Evolutionary conservation across 2,113 vertebrate species (phyloP).

Genomic region (Ptilorrhoa leucosticta): DNA sequence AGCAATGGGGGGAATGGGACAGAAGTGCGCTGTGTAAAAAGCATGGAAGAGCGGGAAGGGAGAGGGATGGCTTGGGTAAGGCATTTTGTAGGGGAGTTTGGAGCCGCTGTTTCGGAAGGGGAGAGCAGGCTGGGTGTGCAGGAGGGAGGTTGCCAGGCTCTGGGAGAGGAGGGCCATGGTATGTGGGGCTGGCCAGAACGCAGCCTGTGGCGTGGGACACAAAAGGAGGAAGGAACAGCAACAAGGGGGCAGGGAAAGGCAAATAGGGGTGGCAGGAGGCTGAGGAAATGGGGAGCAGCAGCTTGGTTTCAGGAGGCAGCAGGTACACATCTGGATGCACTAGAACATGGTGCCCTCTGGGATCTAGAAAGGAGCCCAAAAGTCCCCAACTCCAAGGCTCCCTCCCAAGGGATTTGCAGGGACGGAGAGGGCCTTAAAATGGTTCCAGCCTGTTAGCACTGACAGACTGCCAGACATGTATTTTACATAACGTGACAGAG

Average conservation of each 20-base stretch:
- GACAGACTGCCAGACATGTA: not conserved
- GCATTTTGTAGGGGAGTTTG: not conserved
- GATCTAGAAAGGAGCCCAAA: not conserved
- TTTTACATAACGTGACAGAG: not conserved
- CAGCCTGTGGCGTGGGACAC: not conserved
- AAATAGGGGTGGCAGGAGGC: not conserved
- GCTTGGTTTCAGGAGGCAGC: not conserved
- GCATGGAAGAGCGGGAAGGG: not conserved
- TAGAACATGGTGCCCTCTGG: fast-evolving
- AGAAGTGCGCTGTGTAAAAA: not conserved
- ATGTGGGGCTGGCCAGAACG: slow-evolving; percentile 18
- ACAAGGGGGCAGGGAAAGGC: not conserved
- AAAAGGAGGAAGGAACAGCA: slow-evolving; percentile 21
- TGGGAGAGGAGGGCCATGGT: not conserved
- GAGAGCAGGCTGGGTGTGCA: not conserved
- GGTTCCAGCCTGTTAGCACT: not conserved
- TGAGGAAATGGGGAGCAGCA: not conserved
- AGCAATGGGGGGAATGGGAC: not conserved
- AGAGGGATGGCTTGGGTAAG: not conserved
- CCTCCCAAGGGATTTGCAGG: not conserved
- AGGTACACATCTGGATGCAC: not conserved
- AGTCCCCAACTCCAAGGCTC: not conserved
- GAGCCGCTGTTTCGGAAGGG: not conserved
- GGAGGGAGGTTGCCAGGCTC: slow-evolving; percentile 34
- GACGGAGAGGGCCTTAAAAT: not conserved